Conservation (phyloP, 2,113 vertebrate species). For the Clarias gariepinus region DNA sequence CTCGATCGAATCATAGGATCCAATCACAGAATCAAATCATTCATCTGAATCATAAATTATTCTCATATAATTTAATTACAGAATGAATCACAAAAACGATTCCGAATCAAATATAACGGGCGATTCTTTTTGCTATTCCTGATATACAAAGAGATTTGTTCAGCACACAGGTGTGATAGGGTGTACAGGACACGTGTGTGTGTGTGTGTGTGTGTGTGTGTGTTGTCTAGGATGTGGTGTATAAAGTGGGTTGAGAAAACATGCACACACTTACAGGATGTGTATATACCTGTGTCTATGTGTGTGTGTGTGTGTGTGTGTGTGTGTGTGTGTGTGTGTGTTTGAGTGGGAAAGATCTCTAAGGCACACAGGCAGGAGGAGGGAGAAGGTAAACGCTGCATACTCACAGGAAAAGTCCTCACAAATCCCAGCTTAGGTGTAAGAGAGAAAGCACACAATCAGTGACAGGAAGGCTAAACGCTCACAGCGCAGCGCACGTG, state of each 20-base stretch:
- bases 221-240: neutral
- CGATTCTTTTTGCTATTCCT: neutral
- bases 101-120: neutral
- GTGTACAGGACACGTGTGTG: neutral
- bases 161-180: neutral
- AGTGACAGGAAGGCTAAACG: slow-evolving; percentile 31
- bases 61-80: neutral
- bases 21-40: neutral
- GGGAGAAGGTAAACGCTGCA: slow-evolving; percentile 64
- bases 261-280: slow-evolving; percentile 1
- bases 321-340: slow-evolving; percentile 48
- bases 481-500: slow-evolving; percentile 35
- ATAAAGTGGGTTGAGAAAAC: neutral
- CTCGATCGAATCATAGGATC: neutral
- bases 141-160: neutral
- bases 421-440: slow-evolving; percentile 78
- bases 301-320: slow-evolving; percentile 48
- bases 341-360: slow-evolving; percentile 61
- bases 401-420: slow-evolving; percentile 79
- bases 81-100: neutral
- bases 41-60: neutral
- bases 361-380: slow-evolving; percentile 71
- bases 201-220: neutral
- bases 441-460: slow-evolving; percentile 72
- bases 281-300: neutral